Base-by-base conservation (phyloP, 2,113 vertebrate species). In the Mandrillus leucophaeus region DNA sequence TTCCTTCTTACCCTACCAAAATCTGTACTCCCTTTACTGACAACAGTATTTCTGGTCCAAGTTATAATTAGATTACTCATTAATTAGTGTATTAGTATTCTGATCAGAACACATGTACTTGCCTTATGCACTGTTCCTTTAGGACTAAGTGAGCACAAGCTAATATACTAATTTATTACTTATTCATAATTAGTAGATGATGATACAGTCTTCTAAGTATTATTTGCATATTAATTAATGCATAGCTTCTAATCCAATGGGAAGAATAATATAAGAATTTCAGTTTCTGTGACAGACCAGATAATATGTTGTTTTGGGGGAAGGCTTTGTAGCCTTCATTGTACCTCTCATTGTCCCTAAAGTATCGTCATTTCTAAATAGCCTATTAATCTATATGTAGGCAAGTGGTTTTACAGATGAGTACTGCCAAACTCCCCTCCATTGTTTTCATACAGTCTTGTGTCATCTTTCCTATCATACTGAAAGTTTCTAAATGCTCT, bases 81-180 rank as follows among this genome's bases (percentile, higher is more conserved):
- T 93, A 87, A 64, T 57, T 93, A 79, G 50, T 90, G 86, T 83
- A 59, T 91, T 94, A 40, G 27, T 48, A 83, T 97, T 94, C n/a
- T 93, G 32, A 88, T 94, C 20, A 89, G 59, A 97, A 93, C n/a
- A 83, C 32, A 85, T 96, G 20, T 61, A 80, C 38, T 91, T 95
- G 35, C 43, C 61, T 96, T 82, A 88, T 89, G 16, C 17, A 48
- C 79, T 80, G 61, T 87, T 87, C 73, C 35, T 96, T 97, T 96
- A 85, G 79, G 57, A 91, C 55, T 95, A 81, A 88, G 22, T 95
- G 64, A 97, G 14, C 88, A 0, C 16, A 97, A 88, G 18, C 68
- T 86, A 64, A 86, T 82, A 78, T 85, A 76, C 78, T 96, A 82
- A 93, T 84, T 95, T 48, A 95, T 88, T 96, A 85, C 18, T 95